These are phyloP conservation scores for Stenchaetothrips biformis DNA, from an alignment of 2,888 invertebrate species.

Conservation along the genomic window DNA sequence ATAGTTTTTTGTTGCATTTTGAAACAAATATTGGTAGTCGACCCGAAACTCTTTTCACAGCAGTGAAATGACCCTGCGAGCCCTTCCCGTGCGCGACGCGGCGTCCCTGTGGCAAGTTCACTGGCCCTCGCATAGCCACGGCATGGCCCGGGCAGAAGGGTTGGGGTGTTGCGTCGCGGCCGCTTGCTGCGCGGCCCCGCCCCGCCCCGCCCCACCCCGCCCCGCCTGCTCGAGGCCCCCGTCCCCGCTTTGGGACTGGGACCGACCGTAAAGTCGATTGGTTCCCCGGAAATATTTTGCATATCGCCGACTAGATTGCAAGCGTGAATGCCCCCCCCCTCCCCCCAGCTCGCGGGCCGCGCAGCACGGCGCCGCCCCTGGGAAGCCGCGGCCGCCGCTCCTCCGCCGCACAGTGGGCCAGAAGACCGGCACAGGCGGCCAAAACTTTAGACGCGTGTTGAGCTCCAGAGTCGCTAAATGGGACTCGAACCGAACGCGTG, in stretches of 20 bases:
- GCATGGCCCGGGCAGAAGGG: too few species aligned
- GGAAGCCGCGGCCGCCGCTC: background rate
- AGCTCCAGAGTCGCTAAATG: too few species aligned
- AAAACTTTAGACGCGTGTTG: too few species aligned
- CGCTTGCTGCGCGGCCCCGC: background rate
- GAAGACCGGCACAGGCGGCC: too few species aligned
- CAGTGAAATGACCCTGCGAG: background rate
- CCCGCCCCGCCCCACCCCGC: background rate
- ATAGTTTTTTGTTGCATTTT: background rate
- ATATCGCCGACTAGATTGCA: conserved; percentile 15
- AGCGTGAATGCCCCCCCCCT: background rate
- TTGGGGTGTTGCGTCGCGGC: too few species aligned
- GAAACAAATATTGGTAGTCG: background rate
- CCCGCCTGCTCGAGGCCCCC: background rate
- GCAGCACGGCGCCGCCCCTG: background rate
- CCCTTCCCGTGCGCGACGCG: background rate
- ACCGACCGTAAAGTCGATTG: conserved; percentile 20
- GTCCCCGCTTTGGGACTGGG: background rate
- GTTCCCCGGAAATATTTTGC: conserved; percentile 19
- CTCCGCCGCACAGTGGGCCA: too few species aligned
- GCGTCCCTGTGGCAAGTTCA: background rate
- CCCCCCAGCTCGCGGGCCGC: background rate
- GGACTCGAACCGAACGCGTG: too few species aligned
- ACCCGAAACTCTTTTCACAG: background rate
- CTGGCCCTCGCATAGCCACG: background rate